Conservation (phyloP, 2,888 invertebrate genomes). For the Eupsilia transversa region DNA sequence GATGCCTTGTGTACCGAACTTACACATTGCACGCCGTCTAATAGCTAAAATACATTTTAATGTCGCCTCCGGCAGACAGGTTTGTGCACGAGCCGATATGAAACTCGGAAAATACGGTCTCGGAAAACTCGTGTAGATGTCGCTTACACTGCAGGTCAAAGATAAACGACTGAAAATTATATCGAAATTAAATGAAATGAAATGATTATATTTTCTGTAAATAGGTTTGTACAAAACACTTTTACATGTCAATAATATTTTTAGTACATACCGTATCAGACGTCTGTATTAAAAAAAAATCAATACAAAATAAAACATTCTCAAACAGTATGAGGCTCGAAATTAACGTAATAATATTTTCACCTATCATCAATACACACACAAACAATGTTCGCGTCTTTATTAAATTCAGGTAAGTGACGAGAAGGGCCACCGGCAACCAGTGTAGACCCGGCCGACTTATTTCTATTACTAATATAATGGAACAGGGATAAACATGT, state of each 20-base stretch:
- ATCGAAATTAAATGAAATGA: too few species aligned
- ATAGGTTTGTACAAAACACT: too few species aligned
- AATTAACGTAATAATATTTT: constrained; percentile 45
- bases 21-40: constrained; percentile 37
- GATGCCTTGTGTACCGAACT: constrained; percentile 37
- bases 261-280: too few species aligned
- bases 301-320: constrained; percentile 14
- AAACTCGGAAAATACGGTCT: constrained; percentile 30
- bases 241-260: too few species aligned
- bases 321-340: not conserved
- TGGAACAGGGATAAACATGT: constrained; percentile 58
- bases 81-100: constrained; percentile 28
- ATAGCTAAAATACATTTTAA: constrained; percentile 50
- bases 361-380: constrained; percentile 39
- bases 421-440: constrained; percentile 37
- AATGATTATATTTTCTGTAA: too few species aligned
- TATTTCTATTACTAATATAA: constrained; percentile 61
- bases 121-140: constrained; percentile 30
- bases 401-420: constrained; percentile 59
- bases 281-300: constrained; percentile 8
- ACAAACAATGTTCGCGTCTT: constrained; percentile 51
- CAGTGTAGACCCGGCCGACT: constrained; percentile 41
- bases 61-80: constrained; percentile 24
- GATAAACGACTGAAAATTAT: constrained; percentile 39
- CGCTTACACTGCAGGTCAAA: constrained; percentile 28